Evolutionary conservation across 2,888 invertebrate species (phyloP).

Genomic region (Colostygia pectinataria): DNA sequence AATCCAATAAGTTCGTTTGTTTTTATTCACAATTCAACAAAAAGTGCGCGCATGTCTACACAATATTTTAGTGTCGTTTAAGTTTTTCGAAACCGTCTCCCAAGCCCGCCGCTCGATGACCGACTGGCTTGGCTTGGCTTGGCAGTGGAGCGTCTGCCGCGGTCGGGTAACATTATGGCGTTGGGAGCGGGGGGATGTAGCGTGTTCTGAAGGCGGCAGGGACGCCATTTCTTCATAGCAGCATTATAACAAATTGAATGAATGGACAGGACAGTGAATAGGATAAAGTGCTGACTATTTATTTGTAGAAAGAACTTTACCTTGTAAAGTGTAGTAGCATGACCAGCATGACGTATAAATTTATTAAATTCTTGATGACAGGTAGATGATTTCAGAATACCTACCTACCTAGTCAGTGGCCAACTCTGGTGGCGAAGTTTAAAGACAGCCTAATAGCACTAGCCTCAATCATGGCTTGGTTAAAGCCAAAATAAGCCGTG

Average conservation of each 20-base stretch:
- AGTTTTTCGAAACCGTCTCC: conserved; percentile 41
- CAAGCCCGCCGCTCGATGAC: conserved; percentile 76
- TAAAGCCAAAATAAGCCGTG: no score
- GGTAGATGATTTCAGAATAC: no score
- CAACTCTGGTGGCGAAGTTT: no score
- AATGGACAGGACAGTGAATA: conserved; percentile 45
- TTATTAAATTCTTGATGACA: no score
- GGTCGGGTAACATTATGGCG: conserved; percentile 48
- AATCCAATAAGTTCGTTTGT: conserved; percentile 70
- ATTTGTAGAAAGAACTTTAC: no score
- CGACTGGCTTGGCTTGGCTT: conserved; percentile 47
- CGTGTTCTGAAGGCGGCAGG: conserved; percentile 38
- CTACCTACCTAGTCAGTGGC: no score
- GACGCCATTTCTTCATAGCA: conserved; percentile 42
- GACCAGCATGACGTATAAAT: no score
- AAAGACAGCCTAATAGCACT: no score
- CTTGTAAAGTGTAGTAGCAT: no score
- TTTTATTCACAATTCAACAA: conserved; percentile 71
- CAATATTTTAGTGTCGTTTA: conserved; percentile 45
- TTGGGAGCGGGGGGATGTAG: conserved; percentile 36
- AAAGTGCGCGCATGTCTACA: conserved; percentile 71
- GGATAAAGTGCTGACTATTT: not conserved
- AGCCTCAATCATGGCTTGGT: no score
- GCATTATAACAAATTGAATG: conserved; percentile 51
- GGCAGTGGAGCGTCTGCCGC: conserved; percentile 47